Base-by-base conservation (phyloP, 2,797 vertebrate genomes). In the Gobionotothen gibberifrons region DNA sequence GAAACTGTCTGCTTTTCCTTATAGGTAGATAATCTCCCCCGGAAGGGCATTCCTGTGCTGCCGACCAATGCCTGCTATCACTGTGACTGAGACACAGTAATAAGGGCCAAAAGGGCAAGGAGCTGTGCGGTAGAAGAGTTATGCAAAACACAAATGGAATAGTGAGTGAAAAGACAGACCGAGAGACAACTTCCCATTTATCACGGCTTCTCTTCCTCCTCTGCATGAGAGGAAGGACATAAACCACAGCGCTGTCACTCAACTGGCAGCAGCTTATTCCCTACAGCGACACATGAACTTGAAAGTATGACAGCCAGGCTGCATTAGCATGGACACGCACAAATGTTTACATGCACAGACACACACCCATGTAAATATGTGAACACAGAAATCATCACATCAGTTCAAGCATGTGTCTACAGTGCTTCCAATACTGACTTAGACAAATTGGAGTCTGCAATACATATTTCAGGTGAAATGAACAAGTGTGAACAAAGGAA, bases 171-270 rank as follows among this genome's bases (percentile, higher is more conserved):
- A 73, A 77, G 71, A 89, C 64, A 73, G 71, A 85, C 5, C 66
- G 81, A 85, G 62, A 81, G 79, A 83, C 83, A 87, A 71, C 80
- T 81, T 89, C 82, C 85, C 80, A 90, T 88, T 78, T 80, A 90
- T 90, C 60, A 69, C 49, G 60, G 52, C 52, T 5, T 4, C 47
- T 81, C 75, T 63, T 51, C 43, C 68, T 49, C 57, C 62, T 46
- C 70, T 74, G 74, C 14, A 32, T 54, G 79, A 88, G 53, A 79
- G 78, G 76, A 1, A 57, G 22, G 65, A 83, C 59, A 44, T n/a
- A 84, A 89, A 85, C 57, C 29, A 65, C 65, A 0, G 66, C 62
- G 72, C 36, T 78, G 88, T 93, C 93, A 90, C 60, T 92, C 85
- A 90, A 29, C 61, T 48, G 15, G 26, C 56, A 75, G 29, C 79